Evolutionary conservation across 30 jellyfish, hydroid and myxozoan species (phyloP).

Genomic region (Turritopsis rubra): DNA sequence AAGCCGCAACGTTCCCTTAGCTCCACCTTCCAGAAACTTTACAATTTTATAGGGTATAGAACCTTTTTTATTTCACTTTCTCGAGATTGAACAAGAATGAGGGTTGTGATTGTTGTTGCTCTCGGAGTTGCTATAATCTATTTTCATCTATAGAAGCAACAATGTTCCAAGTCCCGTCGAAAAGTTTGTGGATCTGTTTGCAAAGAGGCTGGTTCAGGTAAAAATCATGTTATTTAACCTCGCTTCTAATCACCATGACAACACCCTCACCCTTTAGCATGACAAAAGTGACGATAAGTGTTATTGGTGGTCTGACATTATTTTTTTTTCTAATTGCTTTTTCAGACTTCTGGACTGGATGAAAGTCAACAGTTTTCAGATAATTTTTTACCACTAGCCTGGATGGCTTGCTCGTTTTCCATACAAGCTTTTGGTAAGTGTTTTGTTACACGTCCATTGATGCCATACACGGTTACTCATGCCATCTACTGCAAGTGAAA

Average conservation of each 20-base stretch:
- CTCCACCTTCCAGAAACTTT: background rate
- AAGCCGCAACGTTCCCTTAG: background rate
- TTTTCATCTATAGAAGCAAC: background rate
- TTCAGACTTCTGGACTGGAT: background rate
- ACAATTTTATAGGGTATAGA: background rate
- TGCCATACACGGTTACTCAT: no score
- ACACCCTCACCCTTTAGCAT: no score
- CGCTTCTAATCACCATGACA: no score
- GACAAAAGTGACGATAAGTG: background rate
- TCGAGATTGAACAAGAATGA: no score
- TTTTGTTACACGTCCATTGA: background rate
- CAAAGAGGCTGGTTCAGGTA: background rate
- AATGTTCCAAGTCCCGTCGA: background rate
- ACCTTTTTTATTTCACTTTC: background rate
- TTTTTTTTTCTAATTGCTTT: background rate
- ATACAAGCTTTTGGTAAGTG: conserved; percentile 14
- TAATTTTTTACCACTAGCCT: background rate
- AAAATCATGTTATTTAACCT: no score
- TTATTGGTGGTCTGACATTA: background rate
- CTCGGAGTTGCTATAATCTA: background rate
- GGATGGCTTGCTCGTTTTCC: conserved; percentile 23
- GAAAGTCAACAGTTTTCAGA: background rate
- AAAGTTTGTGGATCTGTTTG: background rate
- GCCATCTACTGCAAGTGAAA: no score
- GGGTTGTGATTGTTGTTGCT: no score